Percentiles rank a stretch among this genome's conserved stretches.
Conservation (phyloP, 2,888 invertebrate species). For the Cyaniris semiargus region DNA sequence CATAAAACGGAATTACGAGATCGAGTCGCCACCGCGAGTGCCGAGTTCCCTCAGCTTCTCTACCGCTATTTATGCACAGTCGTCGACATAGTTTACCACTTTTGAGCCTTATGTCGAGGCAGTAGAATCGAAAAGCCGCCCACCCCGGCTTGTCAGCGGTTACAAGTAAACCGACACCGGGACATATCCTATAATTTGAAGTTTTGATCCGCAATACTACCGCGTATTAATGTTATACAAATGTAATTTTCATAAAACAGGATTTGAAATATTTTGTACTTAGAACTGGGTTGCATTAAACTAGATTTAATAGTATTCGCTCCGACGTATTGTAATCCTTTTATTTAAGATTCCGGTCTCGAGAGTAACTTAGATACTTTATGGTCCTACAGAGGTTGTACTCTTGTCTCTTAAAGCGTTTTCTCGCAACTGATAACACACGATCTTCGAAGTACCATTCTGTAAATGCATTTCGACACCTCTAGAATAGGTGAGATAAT, state of each 20-base stretch:
- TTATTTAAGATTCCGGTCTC: constrained; percentile 17
- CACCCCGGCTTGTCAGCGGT: neutral
- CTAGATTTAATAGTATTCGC: neutral
- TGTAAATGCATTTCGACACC: constrained; percentile 18
- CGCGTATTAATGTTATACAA: constrained; percentile 35
- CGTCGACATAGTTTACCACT: neutral
- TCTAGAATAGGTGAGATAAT: neutral
- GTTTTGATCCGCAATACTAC: constrained; percentile 39
- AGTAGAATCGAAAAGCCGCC: neutral
- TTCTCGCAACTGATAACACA: neutral
- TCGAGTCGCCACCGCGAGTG: constrained; percentile 30
- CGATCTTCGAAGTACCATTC: constrained; percentile 15
- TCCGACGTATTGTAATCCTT: constrained; percentile 16
- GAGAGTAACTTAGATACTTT: neutral
- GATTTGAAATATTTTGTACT: constrained; percentile 20
- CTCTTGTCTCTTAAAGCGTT: constrained; percentile 9
- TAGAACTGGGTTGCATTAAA: neutral
- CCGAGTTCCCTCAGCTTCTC: constrained; percentile 23
- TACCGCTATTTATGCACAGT: constrained; percentile 40
- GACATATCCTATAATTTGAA: constrained; percentile 43
- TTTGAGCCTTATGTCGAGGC: neutral
- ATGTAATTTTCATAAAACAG: constrained; percentile 28
- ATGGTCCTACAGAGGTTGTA: neutral
- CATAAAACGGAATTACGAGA: constrained; percentile 46
- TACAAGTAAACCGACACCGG: constrained; percentile 39